These are phyloP conservation scores for Pangasius sanitwongsei DNA, from an alignment of 2,797 vertebrate species.

Conservation along the genomic window DNA sequence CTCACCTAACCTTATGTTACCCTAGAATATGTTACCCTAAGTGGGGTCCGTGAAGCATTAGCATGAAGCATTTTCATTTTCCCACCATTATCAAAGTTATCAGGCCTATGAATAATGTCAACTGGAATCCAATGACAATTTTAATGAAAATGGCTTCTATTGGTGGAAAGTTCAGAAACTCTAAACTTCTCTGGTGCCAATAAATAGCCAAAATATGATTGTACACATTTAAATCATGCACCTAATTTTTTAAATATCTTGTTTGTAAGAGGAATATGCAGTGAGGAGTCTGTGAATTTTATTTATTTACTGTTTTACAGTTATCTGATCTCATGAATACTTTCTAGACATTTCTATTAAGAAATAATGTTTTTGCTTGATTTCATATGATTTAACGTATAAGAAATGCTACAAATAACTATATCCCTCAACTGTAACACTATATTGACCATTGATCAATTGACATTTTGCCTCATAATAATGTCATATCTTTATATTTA, in stretches of 20 bases:
- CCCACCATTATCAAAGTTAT: neutral
- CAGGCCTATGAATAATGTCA: neutral
- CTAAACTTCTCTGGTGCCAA: neutral
- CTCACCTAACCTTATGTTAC: neutral
- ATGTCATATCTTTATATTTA: neutral
- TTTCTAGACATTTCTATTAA: neutral
- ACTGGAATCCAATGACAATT: neutral
- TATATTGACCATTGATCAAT: neutral
- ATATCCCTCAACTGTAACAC: neutral
- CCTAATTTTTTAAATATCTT: neutral
- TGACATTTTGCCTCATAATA: neutral
- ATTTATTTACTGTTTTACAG: slow-evolving; percentile 10
- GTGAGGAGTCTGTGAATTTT: neutral
- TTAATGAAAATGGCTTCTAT: neutral
- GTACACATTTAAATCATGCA: neutral
- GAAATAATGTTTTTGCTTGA: neutral
- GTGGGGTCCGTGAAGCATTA: neutral
- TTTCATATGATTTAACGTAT: neutral
- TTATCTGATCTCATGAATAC: neutral
- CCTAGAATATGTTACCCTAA: neutral
- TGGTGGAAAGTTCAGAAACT: neutral
- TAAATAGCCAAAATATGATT: neutral
- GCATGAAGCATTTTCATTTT: neutral
- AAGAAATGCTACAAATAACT: neutral
- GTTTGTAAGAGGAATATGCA: neutral